phyloP scores from a whole-genome alignment of 2,888 invertebrate species.

The Falcaria lacertinaria region DNA sequence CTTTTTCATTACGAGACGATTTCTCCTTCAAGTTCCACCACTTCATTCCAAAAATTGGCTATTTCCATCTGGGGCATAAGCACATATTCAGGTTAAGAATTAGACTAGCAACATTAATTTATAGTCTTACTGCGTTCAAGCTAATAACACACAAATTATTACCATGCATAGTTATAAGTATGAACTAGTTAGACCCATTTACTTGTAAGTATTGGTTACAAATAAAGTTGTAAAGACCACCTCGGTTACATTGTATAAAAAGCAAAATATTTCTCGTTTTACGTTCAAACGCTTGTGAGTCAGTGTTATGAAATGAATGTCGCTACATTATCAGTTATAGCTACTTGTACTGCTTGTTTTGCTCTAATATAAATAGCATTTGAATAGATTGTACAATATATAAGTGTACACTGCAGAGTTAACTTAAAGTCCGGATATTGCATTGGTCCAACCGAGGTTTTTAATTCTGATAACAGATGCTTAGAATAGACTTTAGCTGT shows the following conservation, averaged over 20 bases:
- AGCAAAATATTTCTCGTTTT: neutral
- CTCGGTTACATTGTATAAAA: neutral
- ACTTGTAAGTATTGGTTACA: neutral
- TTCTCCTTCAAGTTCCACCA: too few species aligned
- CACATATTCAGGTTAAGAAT: slow-evolving; percentile 1
- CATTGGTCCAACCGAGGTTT: too few species aligned
- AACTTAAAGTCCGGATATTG: neutral
- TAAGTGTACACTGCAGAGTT: neutral
- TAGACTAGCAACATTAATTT: neutral
- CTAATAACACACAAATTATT: neutral
- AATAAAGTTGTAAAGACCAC: neutral
- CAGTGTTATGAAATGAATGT: neutral
- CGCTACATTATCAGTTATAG: neutral
- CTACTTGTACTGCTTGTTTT: too few species aligned
- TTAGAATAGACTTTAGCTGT: too few species aligned
- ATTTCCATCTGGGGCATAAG: too few species aligned
- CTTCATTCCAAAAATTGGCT: too few species aligned
- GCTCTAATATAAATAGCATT: neutral
- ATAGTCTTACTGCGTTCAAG: neutral
- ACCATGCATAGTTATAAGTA: neutral
- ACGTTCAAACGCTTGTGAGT: neutral
- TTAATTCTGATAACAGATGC: too few species aligned
- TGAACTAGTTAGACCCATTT: neutral
- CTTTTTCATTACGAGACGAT: too few species aligned
- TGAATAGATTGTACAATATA: neutral